Conservation (phyloP, 1,140 invertebrate genomes). For the Drosophila tropicalis region DNA sequence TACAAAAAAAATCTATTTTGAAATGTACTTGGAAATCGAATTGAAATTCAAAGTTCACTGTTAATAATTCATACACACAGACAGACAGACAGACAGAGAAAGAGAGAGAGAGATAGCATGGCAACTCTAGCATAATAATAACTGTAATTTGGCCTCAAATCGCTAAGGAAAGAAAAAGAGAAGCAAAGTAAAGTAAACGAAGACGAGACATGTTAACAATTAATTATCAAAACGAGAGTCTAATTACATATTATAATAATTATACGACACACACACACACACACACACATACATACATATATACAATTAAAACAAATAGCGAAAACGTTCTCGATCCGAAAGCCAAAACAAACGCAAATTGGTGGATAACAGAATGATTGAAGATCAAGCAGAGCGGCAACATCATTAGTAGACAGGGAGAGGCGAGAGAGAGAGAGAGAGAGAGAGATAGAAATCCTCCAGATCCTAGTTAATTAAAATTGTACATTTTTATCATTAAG, state of each 20-base stretch:
- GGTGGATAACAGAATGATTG: background rate
- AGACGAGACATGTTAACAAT: conserved; percentile 36
- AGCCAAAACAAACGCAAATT: conserved; percentile 33
- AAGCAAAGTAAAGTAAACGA: background rate
- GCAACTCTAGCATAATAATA: conserved; percentile 55
- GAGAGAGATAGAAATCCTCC: conserved; percentile 30
- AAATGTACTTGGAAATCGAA: conserved; percentile 40
- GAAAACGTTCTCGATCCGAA: conserved; percentile 14
- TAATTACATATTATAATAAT: conserved; percentile 36
- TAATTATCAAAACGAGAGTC: conserved; percentile 42
- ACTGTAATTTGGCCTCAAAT: conserved; percentile 53
- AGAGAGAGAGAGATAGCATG: conserved; percentile 18
- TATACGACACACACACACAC: conserved; percentile 11
- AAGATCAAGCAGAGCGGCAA: conserved; percentile 36
- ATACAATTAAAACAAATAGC: background rate
- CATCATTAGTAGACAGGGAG: conserved; percentile 18
- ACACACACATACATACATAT: background rate
- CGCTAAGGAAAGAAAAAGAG: background rate
- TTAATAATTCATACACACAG: conserved; percentile 68
- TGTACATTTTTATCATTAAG: conserved; percentile 79
- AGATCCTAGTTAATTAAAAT: conserved; percentile 80
- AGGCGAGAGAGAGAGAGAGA: conserved; percentile 24
- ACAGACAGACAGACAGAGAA: conserved; percentile 22
- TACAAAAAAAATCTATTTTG: conserved; percentile 18
- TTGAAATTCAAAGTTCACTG: conserved; percentile 69